Percentiles rank a stretch among this genome's conserved stretches.
phyloP scores from a whole-genome alignment of 2,113 vertebrate species.

The Aegotheles bennettii region DNA sequence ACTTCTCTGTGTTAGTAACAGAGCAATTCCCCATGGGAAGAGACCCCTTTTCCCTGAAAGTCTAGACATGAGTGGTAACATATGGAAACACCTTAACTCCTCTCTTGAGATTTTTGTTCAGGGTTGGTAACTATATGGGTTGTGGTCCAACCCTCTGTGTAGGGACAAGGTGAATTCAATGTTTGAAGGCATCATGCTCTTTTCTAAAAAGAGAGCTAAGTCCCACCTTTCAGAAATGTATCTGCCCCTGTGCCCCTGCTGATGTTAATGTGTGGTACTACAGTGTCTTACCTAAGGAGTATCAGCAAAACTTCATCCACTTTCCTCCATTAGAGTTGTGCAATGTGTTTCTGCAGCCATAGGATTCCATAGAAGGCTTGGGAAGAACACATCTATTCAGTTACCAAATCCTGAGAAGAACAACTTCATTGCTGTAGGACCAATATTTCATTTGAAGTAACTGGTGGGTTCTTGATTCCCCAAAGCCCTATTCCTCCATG shows the following conservation, averaged over 20 bases:
- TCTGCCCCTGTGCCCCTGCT: fast-evolving
- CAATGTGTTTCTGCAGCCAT: background rate
- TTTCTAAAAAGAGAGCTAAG: background rate
- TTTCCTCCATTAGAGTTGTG: background rate
- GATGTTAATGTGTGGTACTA: background rate
- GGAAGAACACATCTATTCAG: background rate
- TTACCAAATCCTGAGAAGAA: background rate
- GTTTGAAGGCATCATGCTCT: background rate
- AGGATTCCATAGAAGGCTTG: background rate
- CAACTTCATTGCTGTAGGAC: background rate
- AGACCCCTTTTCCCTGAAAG: background rate
- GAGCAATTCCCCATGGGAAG: background rate
- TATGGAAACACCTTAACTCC: background rate
- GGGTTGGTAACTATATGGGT: background rate
- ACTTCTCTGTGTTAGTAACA: background rate
- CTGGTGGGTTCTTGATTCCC: background rate
- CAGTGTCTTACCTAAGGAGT: background rate
- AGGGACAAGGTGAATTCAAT: background rate
- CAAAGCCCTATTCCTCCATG: background rate
- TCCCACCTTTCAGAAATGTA: background rate
- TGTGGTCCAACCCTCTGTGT: background rate
- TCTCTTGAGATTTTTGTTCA: background rate
- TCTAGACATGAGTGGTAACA: background rate
- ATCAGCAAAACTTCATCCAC: background rate
- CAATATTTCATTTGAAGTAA: background rate